phyloP scores from a whole-genome alignment of 2,797 vertebrate genomes.

The Austrolebias charrua region DNA sequence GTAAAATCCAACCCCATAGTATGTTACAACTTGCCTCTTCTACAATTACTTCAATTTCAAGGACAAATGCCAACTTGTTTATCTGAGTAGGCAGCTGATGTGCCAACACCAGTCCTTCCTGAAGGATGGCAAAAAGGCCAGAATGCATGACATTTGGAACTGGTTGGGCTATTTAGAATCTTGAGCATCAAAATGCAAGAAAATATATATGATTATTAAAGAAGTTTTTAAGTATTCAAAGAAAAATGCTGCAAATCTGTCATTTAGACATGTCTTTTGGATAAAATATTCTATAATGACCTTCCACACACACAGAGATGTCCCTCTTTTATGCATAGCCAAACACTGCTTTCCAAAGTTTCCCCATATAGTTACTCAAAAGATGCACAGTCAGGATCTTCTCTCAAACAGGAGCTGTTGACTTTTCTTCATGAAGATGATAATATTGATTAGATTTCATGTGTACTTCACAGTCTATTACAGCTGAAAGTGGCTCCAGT shows the following conservation, averaged over 20 bases:
- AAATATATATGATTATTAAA: neutral
- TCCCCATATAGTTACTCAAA: neutral
- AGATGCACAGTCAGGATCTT: neutral
- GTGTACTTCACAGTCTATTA: neutral
- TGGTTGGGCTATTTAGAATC: neutral
- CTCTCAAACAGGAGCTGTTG: neutral
- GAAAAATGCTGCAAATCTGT: neutral
- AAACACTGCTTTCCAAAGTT: neutral
- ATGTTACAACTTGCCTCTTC: conserved; percentile 8
- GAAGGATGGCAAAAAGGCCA: conserved; percentile 52
- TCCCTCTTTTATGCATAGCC: neutral
- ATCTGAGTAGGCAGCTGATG: conserved; percentile 58
- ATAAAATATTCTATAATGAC: neutral
- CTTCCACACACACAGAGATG: neutral
- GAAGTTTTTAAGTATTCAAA: neutral
- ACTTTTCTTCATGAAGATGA: neutral
- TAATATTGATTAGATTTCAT: neutral
- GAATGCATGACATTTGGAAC: conserved; percentile 10
- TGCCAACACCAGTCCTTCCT: conserved; percentile 46
- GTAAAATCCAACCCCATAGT: conserved; percentile 20
- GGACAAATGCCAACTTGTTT: conserved; percentile 41
- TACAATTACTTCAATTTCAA: conserved; percentile 42
- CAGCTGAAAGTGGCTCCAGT: neutral
- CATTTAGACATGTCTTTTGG: too few species aligned
- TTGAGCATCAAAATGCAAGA: neutral